These are phyloP conservation scores for Orthonychiurus folsomi DNA, from an alignment of 2,888 invertebrate species.

Conservation along the genomic window DNA sequence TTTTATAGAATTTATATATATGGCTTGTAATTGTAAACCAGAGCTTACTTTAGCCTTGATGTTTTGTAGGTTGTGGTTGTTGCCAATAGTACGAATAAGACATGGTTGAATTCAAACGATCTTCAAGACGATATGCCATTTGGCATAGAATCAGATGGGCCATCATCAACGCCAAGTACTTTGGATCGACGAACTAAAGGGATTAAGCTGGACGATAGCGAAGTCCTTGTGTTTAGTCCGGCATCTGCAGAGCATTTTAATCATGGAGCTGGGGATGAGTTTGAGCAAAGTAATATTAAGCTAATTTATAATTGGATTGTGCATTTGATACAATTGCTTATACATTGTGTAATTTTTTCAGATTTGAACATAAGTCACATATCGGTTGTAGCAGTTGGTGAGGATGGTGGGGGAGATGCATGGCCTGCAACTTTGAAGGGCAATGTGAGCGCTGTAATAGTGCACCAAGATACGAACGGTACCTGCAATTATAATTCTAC, in stretches of 20 bases:
- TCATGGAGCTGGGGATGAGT: slow-evolving; percentile 21
- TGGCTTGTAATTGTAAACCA: too few relatives aligned
- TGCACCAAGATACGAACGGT: slow-evolving; percentile 22
- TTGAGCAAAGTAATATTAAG: slow-evolving; percentile 38
- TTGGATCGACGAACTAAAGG: slow-evolving; percentile 45
- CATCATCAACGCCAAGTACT: slow-evolving; percentile 32
- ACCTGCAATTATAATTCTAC: too few relatives aligned
- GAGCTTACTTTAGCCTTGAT: too few relatives aligned
- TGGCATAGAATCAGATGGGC: slow-evolving; percentile 15
- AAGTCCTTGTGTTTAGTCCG: slow-evolving; percentile 71
- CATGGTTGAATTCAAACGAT: slow-evolving; percentile 48
- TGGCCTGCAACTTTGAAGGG: slow-evolving; percentile 17
- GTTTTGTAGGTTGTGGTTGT: slow-evolving; percentile 61
- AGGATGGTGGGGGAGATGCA: slow-evolving; percentile 46
- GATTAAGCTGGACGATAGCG: slow-evolving; percentile 73
- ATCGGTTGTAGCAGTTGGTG: slow-evolving; percentile 81
- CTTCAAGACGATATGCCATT: slow-evolving; percentile 26
- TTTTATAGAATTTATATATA: too few relatives aligned
- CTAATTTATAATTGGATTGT: not conserved
- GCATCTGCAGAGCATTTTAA: slow-evolving; percentile 21
- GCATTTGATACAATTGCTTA: slow-evolving; percentile 12
- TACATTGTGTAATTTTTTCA: too few relatives aligned
- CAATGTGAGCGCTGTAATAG: slow-evolving; percentile 34
- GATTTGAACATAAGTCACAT: slow-evolving; percentile 72
- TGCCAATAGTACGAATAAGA: slow-evolving; percentile 65